A percentile compares a stretch with the other conserved stretches of the same genome.
Evolutionary conservation across 2,888 invertebrate species (phyloP).

Genomic region (Bombylius discolor): DNA sequence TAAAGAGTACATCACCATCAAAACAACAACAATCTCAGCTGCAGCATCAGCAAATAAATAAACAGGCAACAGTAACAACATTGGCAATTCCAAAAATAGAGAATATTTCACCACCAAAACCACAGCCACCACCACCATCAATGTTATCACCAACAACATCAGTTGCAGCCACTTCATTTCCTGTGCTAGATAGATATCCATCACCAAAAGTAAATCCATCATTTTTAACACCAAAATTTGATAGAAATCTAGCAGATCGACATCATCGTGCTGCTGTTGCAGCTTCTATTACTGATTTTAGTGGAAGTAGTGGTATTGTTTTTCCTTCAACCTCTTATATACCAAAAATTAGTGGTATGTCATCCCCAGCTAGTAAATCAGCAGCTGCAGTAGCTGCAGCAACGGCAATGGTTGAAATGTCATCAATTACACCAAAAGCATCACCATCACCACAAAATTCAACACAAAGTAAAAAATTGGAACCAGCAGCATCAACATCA

Average conservation of each 20-base stretch:
- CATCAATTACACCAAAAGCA: neutral
- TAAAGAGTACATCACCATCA: neutral
- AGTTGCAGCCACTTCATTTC: slow-evolving; percentile 26
- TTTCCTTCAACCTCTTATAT: slow-evolving; percentile 23
- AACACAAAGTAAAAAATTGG: neutral
- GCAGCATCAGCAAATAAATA: neutral
- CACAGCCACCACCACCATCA: slow-evolving; percentile 8
- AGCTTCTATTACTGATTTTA: slow-evolving; percentile 4
- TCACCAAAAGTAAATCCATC: slow-evolving; percentile 36
- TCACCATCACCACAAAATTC: neutral
- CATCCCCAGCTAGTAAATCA: slow-evolving; percentile 5
- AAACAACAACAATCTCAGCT: neutral
- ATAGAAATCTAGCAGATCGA: slow-evolving; percentile 21
- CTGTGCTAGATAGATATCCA: slow-evolving; percentile 33
- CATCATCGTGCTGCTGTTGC: slow-evolving; percentile 10
- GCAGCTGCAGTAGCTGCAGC: neutral
- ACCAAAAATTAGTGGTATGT: slow-evolving; percentile 19
- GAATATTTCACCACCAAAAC: slow-evolving; percentile 10
- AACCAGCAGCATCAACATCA: slow-evolving; percentile 1
- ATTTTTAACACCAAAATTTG: slow-evolving; percentile 35
- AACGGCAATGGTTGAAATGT: neutral
- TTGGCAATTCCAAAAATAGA: neutral
- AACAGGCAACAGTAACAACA: neutral
- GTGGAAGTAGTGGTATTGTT: neutral
- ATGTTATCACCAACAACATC: slow-evolving; percentile 18